Percentiles rank a stretch among this genome's conserved stretches.
These are phyloP conservation scores for Melanotaenia boesemani DNA, from an alignment of 2,797 vertebrate genomes.

Conservation along the genomic window DNA sequence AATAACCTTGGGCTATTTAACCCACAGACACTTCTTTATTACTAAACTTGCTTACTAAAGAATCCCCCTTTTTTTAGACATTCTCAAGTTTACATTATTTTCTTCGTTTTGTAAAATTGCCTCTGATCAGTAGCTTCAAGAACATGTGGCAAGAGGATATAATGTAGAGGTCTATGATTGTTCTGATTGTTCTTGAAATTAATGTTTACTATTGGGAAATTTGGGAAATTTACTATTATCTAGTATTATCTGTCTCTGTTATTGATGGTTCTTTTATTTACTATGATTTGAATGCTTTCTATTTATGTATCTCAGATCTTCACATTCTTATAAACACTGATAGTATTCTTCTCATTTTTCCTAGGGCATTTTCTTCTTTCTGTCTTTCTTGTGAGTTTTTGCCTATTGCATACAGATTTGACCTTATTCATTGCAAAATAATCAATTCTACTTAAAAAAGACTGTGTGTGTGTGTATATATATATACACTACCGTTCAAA, in stretches of 20 bases:
- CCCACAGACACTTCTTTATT: conserved; percentile 54
- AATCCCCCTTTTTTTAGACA: conserved; percentile 19
- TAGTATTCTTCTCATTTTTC: background rate
- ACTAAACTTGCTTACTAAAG: conserved; percentile 14
- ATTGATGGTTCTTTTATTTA: background rate
- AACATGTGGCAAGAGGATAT: background rate
- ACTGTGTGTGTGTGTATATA: too few species aligned
- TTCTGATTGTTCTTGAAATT: background rate
- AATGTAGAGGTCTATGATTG: background rate
- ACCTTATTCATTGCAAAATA: too few species aligned
- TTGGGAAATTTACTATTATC: background rate
- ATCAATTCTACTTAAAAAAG: background rate
- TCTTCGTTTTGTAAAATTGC: conserved; percentile 11
- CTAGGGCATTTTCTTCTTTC: background rate
- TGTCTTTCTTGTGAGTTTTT: background rate
- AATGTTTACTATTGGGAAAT: background rate
- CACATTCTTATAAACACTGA: background rate
- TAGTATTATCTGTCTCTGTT: background rate
- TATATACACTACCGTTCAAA: too few species aligned
- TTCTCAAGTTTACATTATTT: conserved; percentile 4
- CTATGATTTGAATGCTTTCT: background rate
- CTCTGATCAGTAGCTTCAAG: background rate
- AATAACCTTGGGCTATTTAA: conserved; percentile 55
- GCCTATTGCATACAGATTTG: background rate
- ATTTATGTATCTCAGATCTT: background rate